These are phyloP conservation scores for Phalacrocorax brasilianus DNA, from an alignment of 2,113 vertebrate genomes.

Conservation along the genomic window DNA sequence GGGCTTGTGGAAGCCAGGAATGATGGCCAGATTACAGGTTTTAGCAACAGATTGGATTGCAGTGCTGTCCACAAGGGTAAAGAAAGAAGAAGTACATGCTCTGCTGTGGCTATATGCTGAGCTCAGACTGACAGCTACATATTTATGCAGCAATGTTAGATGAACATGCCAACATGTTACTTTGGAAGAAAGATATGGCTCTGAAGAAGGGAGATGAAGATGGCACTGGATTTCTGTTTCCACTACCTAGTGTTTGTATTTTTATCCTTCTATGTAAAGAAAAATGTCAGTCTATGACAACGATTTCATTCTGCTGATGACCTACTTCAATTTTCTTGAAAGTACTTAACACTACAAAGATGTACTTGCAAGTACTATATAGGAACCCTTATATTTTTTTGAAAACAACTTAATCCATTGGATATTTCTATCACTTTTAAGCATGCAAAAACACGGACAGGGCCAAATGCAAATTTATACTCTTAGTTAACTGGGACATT, in stretches of 20 bases:
- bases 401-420: not conserved
- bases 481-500: not conserved
- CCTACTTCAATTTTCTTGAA: conserved; percentile 17
- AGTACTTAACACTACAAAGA: not conserved
- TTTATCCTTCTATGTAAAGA: conserved; percentile 14
- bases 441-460: not conserved
- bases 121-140: not conserved
- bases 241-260: conserved; percentile 22
- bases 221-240: not conserved
- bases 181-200: conserved; percentile 18
- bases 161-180: not conserved
- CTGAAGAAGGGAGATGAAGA: conserved; percentile 15
- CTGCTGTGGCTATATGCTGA: not conserved
- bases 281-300: not conserved
- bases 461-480: not conserved
- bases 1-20: not conserved
- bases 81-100: not conserved
- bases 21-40: not conserved
- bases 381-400: not conserved
- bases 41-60: not conserved
- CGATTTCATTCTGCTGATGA: conserved; percentile 10
- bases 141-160: not conserved
- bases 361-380: not conserved
- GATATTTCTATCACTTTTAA: not conserved
- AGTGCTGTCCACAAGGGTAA: not conserved